Evolutionary conservation across 2,797 vertebrate species (phyloP).

Genomic region (Lacerta agilis): DNA sequence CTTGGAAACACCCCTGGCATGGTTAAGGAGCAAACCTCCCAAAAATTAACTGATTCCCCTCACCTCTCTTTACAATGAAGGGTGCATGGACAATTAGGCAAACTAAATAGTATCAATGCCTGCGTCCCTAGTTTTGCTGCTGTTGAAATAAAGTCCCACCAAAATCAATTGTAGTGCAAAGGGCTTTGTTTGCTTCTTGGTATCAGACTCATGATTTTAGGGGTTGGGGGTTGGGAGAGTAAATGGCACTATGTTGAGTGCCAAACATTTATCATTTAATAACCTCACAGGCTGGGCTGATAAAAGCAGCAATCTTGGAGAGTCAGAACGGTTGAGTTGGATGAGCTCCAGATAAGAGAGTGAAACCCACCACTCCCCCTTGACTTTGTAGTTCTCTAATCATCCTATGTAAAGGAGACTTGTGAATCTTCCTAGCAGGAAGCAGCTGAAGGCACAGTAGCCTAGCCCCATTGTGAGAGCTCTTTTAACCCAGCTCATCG

Average conservation of each 20-base stretch:
- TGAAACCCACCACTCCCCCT: background rate
- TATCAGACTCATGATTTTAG: background rate
- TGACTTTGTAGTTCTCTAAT: constrained; percentile 52
- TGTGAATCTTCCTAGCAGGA: constrained; percentile 52
- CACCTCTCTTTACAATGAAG: fast-evolving
- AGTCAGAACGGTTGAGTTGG: fast-evolving
- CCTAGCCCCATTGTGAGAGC: constrained; percentile 47
- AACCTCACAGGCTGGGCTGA: background rate
- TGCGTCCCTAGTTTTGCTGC: background rate
- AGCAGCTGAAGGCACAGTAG: constrained; percentile 67
- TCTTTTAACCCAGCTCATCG: constrained; percentile 44
- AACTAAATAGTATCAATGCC: background rate
- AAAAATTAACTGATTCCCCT: background rate
- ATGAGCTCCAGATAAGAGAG: background rate
- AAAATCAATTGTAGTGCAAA: background rate
- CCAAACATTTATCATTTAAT: background rate
- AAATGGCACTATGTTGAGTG: background rate
- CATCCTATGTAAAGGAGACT: background rate
- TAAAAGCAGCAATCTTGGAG: background rate
- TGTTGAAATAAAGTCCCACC: background rate
- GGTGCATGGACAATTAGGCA: fast-evolving
- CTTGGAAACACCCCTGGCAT: background rate
- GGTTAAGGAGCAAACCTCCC: background rate
- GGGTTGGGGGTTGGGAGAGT: too few species aligned
- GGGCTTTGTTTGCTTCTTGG: background rate